Evolutionary conservation across 2,888 invertebrate genomes (phyloP), one percentile per base, ranked within the genome.

Genomic region (Pteria penguin): DNA sequence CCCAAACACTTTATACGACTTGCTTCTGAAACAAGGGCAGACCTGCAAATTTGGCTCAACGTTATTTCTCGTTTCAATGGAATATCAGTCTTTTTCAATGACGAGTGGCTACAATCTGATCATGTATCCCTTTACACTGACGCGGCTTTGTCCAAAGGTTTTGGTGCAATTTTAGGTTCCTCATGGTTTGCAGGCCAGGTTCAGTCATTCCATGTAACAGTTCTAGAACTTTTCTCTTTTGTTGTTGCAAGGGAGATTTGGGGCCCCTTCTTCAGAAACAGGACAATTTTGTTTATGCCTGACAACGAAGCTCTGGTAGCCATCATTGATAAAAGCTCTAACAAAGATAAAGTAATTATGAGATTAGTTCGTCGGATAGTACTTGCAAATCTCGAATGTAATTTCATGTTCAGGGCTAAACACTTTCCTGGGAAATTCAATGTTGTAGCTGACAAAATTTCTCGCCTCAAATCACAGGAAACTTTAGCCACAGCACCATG

Each of bases 401-500:
- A 74, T 27, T 69, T 77, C 29, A 65, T 68, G 54, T 73, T 72
- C 32, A 58, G 60, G 36, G 72, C 69, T 36, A 58, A 65, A 33
- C 73, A 77, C 33, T 22, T 77, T 4, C 14, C 54, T 29, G 77
- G 73, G 18, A 29, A 27, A n/a, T 4, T 14, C 26, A 76, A 76
- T 58, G 54, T 62, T 3, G 27, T 76, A 29, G 72, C 76, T 65
- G 72, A 72, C 61, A 18, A 61, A 24, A 18, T 70, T 2, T 70
- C 70, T 22, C 70, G 70, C 26, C 61, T 70, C n/a, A 36, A 70
- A 55, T 68, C 57, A 57, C 68, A 68, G 68, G 22, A n/a, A 32
- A 57, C 57, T 11, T 27, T 24, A 1, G 8, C n/a, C 22, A 4
- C 14, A 27, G 68, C 68, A 22, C 68, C 68, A 8, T 68, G 68